Evolutionary conservation across 2,888 invertebrate species (phyloP), one percentile per base, ranked within the genome.

Genomic region (Spodoptera exigua): DNA sequence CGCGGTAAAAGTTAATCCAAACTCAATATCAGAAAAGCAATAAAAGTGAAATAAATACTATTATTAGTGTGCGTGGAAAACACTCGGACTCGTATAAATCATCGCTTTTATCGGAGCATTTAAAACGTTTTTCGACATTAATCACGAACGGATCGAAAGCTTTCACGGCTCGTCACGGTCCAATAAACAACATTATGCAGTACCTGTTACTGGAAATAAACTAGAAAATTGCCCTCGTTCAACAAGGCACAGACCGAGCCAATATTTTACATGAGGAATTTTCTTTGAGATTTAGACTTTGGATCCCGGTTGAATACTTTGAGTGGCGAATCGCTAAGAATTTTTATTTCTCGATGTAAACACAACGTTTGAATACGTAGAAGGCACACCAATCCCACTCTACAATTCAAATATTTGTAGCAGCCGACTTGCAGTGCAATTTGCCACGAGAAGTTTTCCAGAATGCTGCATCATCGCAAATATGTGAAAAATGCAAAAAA

Each of bases 371-470:
- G 90, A 89, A 90, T 88, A 88, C 86, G 85, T 84, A 82, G 86
- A 84, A 88, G 83, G 92, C 88, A 87, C 92, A 92, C 92, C 93
- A 92, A 92, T 93, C 84, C 88, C 90, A 91, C 89, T 93, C 90
- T 87, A 87, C 91, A 90, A 91, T 92, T 90, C 89, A 93, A 93
- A 93, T 92, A 92, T 93, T 93, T 91, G 88, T 85, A 74, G 82
- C 87, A 83, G 82, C 84, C 83, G 87, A 88, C 89, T 92, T 86
- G 87, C 86, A 80, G 77, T 86, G 89, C 91, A 88, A 90, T 90
- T 90, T 87, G 83, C 86, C 79, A 78, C 78, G 72, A 77, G 76
- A 86, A 85, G 79, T 87, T 88, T 88, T 89, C 73, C 61, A 52
- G 60, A 62, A 58, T 61, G 63, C 45, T 63, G 68, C 70, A 70